These are phyloP conservation scores for Rattus rattus DNA, from an alignment of 2,113 vertebrate species.

Conservation along the genomic window DNA sequence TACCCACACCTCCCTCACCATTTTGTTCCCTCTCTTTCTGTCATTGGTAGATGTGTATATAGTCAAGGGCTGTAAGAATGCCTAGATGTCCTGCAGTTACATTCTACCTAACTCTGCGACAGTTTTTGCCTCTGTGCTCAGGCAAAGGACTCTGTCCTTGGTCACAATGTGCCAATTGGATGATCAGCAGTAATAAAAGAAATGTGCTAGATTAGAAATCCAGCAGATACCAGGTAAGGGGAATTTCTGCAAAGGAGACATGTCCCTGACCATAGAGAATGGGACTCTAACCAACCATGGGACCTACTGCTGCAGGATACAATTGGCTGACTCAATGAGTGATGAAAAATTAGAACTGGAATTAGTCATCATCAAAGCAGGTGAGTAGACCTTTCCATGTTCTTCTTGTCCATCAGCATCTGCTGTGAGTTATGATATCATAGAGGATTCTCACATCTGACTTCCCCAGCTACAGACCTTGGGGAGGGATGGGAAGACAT, in stretches of 20 bases:
- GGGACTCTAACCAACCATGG: slow-evolving; percentile 84
- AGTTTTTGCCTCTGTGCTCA: slow-evolving; percentile 88
- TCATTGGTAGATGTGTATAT: accelerated
- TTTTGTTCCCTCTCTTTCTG: background rate
- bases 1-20: background rate
- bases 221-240: slow-evolving; percentile 85
- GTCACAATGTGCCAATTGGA: slow-evolving; percentile 71
- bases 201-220: background rate
- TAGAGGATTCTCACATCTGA: background rate
- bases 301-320: slow-evolving; percentile 90
- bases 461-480: background rate
- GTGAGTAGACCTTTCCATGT: slow-evolving; percentile 69
- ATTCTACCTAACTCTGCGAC: accelerated
- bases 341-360: slow-evolving; percentile 71
- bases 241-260: slow-evolving; percentile 73
- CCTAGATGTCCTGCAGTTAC: slow-evolving; percentile 88
- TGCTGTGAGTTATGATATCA: background rate
- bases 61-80: slow-evolving; percentile 83
- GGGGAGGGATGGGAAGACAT: background rate
- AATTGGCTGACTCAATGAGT: slow-evolving; percentile 86
- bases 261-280: slow-evolving; percentile 87
- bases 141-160: slow-evolving; percentile 82
- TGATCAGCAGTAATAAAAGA: slow-evolving; percentile 84
- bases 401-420: background rate
- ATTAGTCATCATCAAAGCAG: slow-evolving; percentile 75